A percentile compares a stretch with the other conserved stretches of the same genome.
Evolutionary conservation across 2,888 invertebrate genomes (phyloP).

Genomic region (Hermaeophaga mercurialis): DNA sequence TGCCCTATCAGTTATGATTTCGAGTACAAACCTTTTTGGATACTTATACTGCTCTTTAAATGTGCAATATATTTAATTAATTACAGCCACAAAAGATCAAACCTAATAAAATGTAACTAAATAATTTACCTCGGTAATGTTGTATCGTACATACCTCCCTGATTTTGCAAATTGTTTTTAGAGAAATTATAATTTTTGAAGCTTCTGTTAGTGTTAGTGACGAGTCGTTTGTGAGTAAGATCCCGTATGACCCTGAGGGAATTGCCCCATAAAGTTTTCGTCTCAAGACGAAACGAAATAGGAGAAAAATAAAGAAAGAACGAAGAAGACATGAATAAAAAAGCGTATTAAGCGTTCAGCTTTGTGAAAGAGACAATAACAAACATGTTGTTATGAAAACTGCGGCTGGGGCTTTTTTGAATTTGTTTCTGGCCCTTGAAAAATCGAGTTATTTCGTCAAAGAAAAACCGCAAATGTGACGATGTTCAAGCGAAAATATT

Average conservation of each 20-base stretch:
- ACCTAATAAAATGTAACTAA: too few species aligned
- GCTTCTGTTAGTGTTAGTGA: too few species aligned
- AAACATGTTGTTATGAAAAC: slow-evolving; percentile 25
- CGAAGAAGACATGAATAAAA: slow-evolving; percentile 17
- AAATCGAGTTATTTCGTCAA: slow-evolving; percentile 23
- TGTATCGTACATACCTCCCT: too few species aligned
- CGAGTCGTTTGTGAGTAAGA: slow-evolving; percentile 10
- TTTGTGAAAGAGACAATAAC: slow-evolving; percentile 26
- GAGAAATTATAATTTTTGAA: too few species aligned
- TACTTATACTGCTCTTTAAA: too few species aligned
- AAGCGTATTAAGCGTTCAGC: slow-evolving; percentile 24
- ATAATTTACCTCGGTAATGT: too few species aligned
- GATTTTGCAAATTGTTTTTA: too few species aligned
- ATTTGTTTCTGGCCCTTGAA: slow-evolving; percentile 15
- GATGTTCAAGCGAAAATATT: slow-evolving; percentile 7
- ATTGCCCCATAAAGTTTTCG: slow-evolving; percentile 27
- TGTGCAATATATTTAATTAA: too few species aligned
- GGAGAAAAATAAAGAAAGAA: slow-evolving; percentile 8
- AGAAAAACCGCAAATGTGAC: slow-evolving; percentile 15
- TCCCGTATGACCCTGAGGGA: slow-evolving; percentile 25
- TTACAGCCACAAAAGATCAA: too few species aligned
- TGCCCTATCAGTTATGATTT: too few species aligned
- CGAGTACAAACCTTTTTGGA: too few species aligned
- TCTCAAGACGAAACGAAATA: slow-evolving; percentile 19
- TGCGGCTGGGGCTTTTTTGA: slow-evolving; percentile 15